Base-by-base conservation (phyloP, 2,797 vertebrate genomes). In the Octomys mimax region DNA sequence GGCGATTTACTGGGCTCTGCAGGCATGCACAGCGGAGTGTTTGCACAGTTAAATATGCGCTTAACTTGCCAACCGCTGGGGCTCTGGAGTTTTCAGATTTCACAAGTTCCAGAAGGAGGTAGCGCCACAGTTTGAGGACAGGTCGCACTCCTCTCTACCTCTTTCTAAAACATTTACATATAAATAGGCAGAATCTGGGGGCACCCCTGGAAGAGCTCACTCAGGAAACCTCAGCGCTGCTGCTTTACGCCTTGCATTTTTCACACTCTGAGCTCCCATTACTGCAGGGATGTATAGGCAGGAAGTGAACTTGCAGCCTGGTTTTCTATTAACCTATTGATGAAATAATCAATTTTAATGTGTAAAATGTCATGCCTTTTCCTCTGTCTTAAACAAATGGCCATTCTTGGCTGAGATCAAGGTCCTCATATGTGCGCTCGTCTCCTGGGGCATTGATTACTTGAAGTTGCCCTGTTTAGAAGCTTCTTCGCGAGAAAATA, bases 291-390 rank as follows among this genome's bases (percentile, higher is more conserved):
- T 26, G 24, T n/a, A 88, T 1, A 97, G 95, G 97, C 78, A 96
- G 96, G 97, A 98, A 97, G 84, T 88, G 97, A 98, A 97, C 97
- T 94, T 0, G 12, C 94, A 95, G 96, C 92, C 98, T 39, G 95
- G 31, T 96, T 98, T 98, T 97, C 98, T 98, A 98, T 98, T 98
- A 98, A 98, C 98, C 98, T 98, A 98, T 98, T 98, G 98, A 98
- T 98, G 98, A 98, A 98, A 98, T 97, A 98, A 98, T 98, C 98
- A 95, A 98, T 98, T 98, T 96, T 79, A 85, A 98, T 77, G 97
- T 87, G 96, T 9, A 71, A 94, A 89, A 86, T 97, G 96, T 95
- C 98, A 96, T 52, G 98, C 81, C 94, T 96, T 97, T 95, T 97
- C 94, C 96, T 96, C 92, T 78, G 66, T 95, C 90, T 87, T 39